Percentiles rank a stretch among this genome's conserved stretches.
These are phyloP conservation scores for Ametastegia equiseti DNA, from an alignment of 2,888 invertebrate species.

Conservation along the genomic window DNA sequence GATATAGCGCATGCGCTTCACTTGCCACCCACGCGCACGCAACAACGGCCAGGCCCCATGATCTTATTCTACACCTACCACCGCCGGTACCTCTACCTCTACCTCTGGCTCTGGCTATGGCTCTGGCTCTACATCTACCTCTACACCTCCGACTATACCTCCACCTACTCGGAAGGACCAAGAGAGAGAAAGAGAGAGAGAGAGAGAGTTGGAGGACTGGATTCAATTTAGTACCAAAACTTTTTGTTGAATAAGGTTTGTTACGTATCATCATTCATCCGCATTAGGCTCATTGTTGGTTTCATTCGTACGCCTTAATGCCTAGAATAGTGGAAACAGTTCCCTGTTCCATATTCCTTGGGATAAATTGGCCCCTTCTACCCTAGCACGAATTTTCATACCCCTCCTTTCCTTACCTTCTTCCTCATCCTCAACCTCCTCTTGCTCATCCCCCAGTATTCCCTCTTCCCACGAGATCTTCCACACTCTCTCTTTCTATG, in stretches of 20 bases:
- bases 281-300: constrained; percentile 58
- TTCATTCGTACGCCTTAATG: constrained; percentile 46
- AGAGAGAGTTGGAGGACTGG: constrained; percentile 53
- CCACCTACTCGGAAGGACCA: constrained; percentile 7
- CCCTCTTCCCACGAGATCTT: not conserved
- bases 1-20: constrained; percentile 64
- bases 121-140: not conserved
- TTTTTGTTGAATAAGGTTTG: constrained; percentile 67
- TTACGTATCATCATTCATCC: constrained; percentile 64
- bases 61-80: constrained; percentile 49
- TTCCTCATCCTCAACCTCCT: not conserved
- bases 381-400: not conserved
- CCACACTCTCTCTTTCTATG: not conserved
- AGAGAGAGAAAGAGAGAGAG: not conserved
- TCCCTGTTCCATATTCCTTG: not conserved
- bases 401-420: not conserved
- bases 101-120: not conserved
- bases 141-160: not conserved
- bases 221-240: constrained; percentile 69
- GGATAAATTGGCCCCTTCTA: not conserved
- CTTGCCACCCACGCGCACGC: constrained; percentile 43
- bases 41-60: constrained; percentile 49
- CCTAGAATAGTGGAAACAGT: constrained; percentile 36
- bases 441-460: not conserved
- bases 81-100: constrained; percentile 17